Evolutionary conservation across 2,797 vertebrate genomes (phyloP), one percentile per base, ranked within the genome.

Genomic region (Heteromormyrus szaboi): DNA sequence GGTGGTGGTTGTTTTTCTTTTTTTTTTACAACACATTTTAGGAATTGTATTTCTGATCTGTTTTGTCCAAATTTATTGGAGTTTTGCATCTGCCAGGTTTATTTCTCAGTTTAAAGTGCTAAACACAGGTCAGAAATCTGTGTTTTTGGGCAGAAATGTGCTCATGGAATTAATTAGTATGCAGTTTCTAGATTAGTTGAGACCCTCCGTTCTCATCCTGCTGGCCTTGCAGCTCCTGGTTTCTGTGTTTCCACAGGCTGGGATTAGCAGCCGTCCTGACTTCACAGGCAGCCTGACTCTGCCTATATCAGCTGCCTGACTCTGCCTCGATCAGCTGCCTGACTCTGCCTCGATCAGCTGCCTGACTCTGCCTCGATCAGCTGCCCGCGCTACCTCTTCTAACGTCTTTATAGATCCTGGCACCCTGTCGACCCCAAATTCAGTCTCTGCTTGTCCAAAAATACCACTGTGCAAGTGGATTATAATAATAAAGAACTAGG

Each of bases 101-200:
- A 53, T 51, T 85, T 85, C 2, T 50, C 44, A 53, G 83, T 85
- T 53, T 53, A 85, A 53, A n/a, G n/a, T 51, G 83, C 53, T 56
- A 83, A 51, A 46, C 33, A 2, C 72, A 14, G 37, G 37, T 59
- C 48, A 53, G 83, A 33, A 41, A 33, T 41, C 53, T 85, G 0
- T 0, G 22, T 14, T 87, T 90, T 90, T 84, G 89, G 91, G 62
- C 85, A 91, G 88, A 87, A 90, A 90, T 85, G 86, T 46, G 81
- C 44, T 48, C 46, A 5, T 0, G 8, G 46, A 84, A 84, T n/a
- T 50, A 29, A 85, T 85, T 85, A 6, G 22, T 4, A 12, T 85
- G 83, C 25, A 9, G 29, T 85, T n/a, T 0, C 50, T 85, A 44
- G 14, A 41, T 79, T 79, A 79, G 14, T 5, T 41, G 29, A 17